Conservation (phyloP, 2,113 vertebrate genomes). For the Lampris megalopsis region DNA sequence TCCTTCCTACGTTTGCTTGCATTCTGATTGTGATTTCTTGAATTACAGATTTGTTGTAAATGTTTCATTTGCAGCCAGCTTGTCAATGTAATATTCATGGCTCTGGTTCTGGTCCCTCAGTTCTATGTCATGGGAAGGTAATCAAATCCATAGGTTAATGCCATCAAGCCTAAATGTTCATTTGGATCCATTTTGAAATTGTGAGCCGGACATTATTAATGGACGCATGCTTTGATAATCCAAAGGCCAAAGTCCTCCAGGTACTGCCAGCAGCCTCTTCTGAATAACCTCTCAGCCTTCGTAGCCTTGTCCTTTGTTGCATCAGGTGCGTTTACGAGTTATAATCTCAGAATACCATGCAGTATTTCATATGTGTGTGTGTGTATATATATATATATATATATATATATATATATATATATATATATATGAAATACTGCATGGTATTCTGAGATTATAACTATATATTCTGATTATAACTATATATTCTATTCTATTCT, state of each 20-base stretch:
- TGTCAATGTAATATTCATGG: slow-evolving; percentile 74
- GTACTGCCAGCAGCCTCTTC: slow-evolving; percentile 80
- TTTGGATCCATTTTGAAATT: neutral
- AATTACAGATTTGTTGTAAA: neutral
- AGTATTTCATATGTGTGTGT: neutral
- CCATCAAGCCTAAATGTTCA: slow-evolving; percentile 20
- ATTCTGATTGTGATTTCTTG: neutral
- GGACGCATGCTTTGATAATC: slow-evolving; percentile 1
- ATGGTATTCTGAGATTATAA: neutral
- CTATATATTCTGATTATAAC: too few relatives aligned
- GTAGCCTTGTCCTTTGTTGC: slow-evolving; percentile 77
- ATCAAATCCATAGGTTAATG: slow-evolving; percentile 19
- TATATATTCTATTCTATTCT: too few relatives aligned
- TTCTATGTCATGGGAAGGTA: slow-evolving; percentile 81
- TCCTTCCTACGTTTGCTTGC: too few relatives aligned
- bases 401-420: too few relatives aligned
- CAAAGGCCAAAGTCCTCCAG: slow-evolving; percentile 77
- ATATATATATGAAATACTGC: neutral
- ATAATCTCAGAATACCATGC: neutral
- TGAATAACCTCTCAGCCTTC: slow-evolving; percentile 77
- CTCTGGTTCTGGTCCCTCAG: slow-evolving; percentile 76
- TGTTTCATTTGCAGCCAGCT: slow-evolving; percentile 73
- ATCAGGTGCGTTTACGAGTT: slow-evolving; percentile 65
- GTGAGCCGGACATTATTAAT: slow-evolving; percentile 1
- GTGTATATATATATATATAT: too few relatives aligned